Evolutionary conservation across 2,797 vertebrate genomes (phyloP), one percentile per base, ranked within the genome.

Genomic region (Chloroceryle amazona): DNA sequence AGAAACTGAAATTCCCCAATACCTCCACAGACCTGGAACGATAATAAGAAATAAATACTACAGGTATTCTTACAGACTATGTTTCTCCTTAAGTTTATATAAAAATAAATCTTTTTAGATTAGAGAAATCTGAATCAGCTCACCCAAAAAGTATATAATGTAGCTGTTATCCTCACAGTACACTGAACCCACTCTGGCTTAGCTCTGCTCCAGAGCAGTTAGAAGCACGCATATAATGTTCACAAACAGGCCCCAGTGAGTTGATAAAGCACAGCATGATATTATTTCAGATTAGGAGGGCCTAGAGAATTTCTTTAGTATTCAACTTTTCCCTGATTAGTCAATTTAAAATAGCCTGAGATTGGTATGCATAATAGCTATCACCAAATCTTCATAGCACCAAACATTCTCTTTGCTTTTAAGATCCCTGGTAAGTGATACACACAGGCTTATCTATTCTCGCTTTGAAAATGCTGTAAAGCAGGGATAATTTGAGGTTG

Each of bases 401-500:
- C 57, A 84, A 93, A 79, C 67, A 83, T 46, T 46, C 61, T 86
- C 94, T 91, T 90, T 84, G 75, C 29, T 90, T 81, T 95, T 75
- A 83, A 86, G 75, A 94, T 94, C 62, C 54, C 62, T 83, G 52
- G 58, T 78, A 94, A 94, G 58, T 61, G 61, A 94, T 90, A 88
- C 22, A 57, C 49, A 28, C 2, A 1, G 16, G 29, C 66, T 97
- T 96, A 96, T 94, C 95, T 96, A 33, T 71, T 41, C 28, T 78
- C 29, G 75, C 88, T 95, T 96, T 96, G 95, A 96, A 97, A 93
- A 89, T 65, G 89, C 52, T 90, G 75, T 93, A 94, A 96, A 95
- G 60, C 25, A 25, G 9, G 67, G 81, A 85, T 87, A 87, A 81
- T 39, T 83, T 78, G 41, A 51, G 58, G 46, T 83, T 0, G 0